phyloP scores from a whole-genome alignment of 2,888 invertebrate genomes.

The Athripsodes cinereus region DNA sequence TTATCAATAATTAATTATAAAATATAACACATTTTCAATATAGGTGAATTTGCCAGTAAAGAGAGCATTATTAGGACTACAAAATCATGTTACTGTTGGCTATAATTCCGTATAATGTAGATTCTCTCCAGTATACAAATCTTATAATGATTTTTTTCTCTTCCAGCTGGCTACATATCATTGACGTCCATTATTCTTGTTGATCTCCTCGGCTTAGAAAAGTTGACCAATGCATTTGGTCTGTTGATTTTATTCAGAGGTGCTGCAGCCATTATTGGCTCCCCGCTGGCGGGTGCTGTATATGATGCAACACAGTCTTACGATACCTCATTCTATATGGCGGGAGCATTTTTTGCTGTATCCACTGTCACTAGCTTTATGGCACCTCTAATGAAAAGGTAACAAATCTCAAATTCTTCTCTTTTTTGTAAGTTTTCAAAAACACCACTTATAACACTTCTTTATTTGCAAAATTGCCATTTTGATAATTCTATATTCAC shows the following conservation, averaged over 20 bases:
- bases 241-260: slow-evolving; percentile 93
- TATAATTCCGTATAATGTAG: too few species aligned
- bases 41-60: too few species aligned
- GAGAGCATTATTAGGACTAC: too few species aligned
- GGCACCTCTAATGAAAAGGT: slow-evolving; percentile 66
- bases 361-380: slow-evolving; percentile 81
- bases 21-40: too few species aligned
- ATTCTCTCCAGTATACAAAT: too few species aligned
- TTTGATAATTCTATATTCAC: too few species aligned
- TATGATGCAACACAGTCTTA: slow-evolving; percentile 84
- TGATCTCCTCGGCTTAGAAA: slow-evolving; percentile 91
- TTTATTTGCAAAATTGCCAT: too few species aligned
- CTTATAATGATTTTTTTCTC: too few species aligned
- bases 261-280: slow-evolving; percentile 83
- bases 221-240: slow-evolving; percentile 95
- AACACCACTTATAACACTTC: too few species aligned
- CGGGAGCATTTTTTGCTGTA: slow-evolving; percentile 79
- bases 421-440: too few species aligned
- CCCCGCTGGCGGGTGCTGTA: slow-evolving; percentile 79
- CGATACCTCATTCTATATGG: slow-evolving; percentile 87
- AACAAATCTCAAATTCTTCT: slow-evolving; percentile 16
- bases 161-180: slow-evolving; percentile 91
- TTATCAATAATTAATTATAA: too few species aligned
- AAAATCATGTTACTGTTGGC: too few species aligned
- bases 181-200: slow-evolving; percentile 96